Evolutionary conservation across 2,113 vertebrate species (phyloP).

Genomic region (Thermophis baileyi): DNA sequence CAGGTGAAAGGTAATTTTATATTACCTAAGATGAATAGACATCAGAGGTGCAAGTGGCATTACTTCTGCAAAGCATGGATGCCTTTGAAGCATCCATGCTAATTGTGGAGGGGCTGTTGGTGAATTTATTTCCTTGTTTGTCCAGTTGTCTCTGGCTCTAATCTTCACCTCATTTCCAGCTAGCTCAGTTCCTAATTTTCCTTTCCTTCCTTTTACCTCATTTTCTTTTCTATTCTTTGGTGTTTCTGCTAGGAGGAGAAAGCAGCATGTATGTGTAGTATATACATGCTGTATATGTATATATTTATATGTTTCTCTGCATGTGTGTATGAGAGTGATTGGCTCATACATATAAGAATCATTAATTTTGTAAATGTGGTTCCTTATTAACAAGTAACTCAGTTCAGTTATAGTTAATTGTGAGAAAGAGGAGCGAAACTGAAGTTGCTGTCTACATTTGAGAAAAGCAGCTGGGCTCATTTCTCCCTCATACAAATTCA

Average conservation of each 20-base stretch:
- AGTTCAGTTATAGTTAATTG: background rate
- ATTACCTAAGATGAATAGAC: background rate
- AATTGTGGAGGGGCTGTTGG: background rate
- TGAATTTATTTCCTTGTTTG: background rate
- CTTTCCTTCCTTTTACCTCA: background rate
- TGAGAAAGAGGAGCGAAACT: background rate
- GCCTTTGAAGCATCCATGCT: background rate
- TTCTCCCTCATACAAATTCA: background rate
- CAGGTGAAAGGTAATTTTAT: background rate
- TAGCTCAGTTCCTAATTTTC: background rate
- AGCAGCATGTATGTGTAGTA: background rate
- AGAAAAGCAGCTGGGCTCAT: background rate
- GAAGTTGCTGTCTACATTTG: background rate
- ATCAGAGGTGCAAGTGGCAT: background rate
- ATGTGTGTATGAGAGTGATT: background rate
- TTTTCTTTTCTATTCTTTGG: background rate
- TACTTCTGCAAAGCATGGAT: background rate
- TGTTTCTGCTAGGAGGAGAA: background rate
- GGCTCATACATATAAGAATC: background rate
- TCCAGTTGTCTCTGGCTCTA: background rate
- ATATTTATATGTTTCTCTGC: background rate
- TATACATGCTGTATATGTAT: background rate
- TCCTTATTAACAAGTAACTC: background rate
- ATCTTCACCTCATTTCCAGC: background rate
- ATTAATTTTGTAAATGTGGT: background rate